Evolutionary conservation across 1,140 invertebrate species (phyloP).

Genomic region (Cydia amplana): DNA sequence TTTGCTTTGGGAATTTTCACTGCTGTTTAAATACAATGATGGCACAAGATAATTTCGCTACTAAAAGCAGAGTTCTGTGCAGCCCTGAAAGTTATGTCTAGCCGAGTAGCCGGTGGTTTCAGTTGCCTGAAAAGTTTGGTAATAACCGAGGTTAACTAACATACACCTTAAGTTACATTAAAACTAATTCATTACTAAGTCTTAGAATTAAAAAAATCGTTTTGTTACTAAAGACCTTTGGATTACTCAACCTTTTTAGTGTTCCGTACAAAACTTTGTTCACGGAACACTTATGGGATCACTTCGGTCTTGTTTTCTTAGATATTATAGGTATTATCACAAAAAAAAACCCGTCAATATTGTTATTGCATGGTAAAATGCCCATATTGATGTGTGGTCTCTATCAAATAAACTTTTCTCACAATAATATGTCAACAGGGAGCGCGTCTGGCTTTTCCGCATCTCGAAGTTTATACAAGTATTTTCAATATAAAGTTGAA

Average conservation of each 20-base stretch:
- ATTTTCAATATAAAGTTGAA: not conserved
- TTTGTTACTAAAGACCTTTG: too few species aligned
- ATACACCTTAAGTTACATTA: not conserved
- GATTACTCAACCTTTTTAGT: too few species aligned
- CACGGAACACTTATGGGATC: too few species aligned
- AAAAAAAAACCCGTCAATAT: not conserved
- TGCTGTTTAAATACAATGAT: not conserved
- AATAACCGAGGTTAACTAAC: not conserved
- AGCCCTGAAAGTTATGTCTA: not conserved
- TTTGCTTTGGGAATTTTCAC: not conserved
- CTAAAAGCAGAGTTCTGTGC: not conserved
- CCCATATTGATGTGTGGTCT: not conserved
- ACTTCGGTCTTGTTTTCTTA: too few species aligned
- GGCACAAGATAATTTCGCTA: not conserved
- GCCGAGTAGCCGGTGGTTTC: not conserved
- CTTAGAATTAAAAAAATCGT: too few species aligned
- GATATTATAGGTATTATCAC: too few species aligned
- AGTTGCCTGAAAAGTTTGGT: not conserved
- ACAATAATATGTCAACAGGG: not conserved
- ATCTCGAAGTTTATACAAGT: not conserved
- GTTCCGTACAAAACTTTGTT: too few species aligned
- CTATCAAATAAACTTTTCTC: not conserved
- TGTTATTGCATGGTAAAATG: not conserved
- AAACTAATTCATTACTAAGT: not conserved
- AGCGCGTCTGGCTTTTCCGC: not conserved